These are phyloP conservation scores for Holothuria scabra DNA, from an alignment of 53 echinoderm and acorn worm genomes.

Conservation along the genomic window DNA sequence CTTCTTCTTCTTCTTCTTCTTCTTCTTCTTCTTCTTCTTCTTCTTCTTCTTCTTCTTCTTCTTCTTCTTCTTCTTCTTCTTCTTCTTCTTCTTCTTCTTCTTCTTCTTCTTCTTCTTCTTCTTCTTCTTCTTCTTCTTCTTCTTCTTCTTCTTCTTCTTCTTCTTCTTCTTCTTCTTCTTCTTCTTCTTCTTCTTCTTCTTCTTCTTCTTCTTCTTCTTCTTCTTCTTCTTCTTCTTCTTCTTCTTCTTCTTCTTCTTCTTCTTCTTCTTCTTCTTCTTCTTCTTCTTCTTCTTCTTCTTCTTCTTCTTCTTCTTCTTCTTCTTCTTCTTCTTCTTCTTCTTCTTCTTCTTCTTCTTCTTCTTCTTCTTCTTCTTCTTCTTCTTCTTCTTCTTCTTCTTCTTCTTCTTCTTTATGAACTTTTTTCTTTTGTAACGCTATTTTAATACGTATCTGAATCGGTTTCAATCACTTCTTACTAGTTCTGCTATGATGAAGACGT, in stretches of 20 bases:
- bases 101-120: constrained; percentile 40
- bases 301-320: constrained; percentile 42
- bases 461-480: too few relatives aligned
- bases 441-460: too few relatives aligned
- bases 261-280: constrained; percentile 39
- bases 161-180: constrained; percentile 40
- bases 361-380: constrained; percentile 42
- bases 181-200: constrained; percentile 42
- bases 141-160: constrained; percentile 40
- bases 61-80: constrained; percentile 42
- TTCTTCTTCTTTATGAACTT: too few relatives aligned
- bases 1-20: background rate
- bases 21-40: constrained; percentile 18
- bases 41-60: constrained; percentile 40
- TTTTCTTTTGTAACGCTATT: too few relatives aligned
- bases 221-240: constrained; percentile 28
- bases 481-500: too few relatives aligned
- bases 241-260: constrained; percentile 39
- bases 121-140: constrained; percentile 42
- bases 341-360: constrained; percentile 40
- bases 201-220: constrained; percentile 39
- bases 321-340: constrained; percentile 40
- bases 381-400: constrained; percentile 40
- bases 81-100: constrained; percentile 40
- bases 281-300: constrained; percentile 39